A percentile compares a stretch with the other conserved stretches of the same genome.
These are phyloP conservation scores for Acanthosoma haemorrhoidale DNA, from an alignment of 2,888 invertebrate species.

Conservation along the genomic window DNA sequence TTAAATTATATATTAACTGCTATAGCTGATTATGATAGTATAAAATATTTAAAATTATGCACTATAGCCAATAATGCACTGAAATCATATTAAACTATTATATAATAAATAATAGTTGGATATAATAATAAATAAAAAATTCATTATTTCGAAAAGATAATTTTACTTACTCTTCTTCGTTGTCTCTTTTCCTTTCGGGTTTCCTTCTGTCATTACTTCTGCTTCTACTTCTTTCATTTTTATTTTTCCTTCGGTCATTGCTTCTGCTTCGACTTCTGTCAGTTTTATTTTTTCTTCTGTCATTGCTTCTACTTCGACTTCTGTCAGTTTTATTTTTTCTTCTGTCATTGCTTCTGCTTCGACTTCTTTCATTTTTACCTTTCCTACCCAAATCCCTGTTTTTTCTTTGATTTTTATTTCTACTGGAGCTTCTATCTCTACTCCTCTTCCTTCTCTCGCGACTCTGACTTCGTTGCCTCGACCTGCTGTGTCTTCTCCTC, in stretches of 20 bases:
- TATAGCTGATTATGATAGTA: no score
- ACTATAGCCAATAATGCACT: neutral
- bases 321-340: slow-evolving; percentile 18
- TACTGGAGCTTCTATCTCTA: slow-evolving; percentile 39
- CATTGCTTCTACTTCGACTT: slow-evolving; percentile 12
- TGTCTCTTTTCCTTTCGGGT: slow-evolving; percentile 20
- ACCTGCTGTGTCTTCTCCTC: slow-evolving; percentile 37
- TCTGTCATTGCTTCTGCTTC: slow-evolving; percentile 32
- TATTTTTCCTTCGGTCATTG: slow-evolving; percentile 29
- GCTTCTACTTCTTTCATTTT: slow-evolving; percentile 31
- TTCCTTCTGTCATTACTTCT: slow-evolving; percentile 34
- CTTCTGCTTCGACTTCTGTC: slow-evolving; percentile 32
- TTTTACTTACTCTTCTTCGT: slow-evolving; percentile 33
- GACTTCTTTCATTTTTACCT: neutral
- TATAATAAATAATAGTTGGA: neutral
- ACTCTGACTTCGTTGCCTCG: slow-evolving; percentile 42
- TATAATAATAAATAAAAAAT: neutral
- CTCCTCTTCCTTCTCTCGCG: slow-evolving; percentile 41
- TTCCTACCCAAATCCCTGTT: slow-evolving; percentile 44
- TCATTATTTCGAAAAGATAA: neutral
- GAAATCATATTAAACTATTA: neutral
- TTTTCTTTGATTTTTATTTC: slow-evolving; percentile 45
- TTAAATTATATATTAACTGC: no score
- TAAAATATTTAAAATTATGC: no score
- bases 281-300: slow-evolving; percentile 31